Conservation (phyloP, 2,888 invertebrate species). For the Amblyjoppa proteus region DNA sequence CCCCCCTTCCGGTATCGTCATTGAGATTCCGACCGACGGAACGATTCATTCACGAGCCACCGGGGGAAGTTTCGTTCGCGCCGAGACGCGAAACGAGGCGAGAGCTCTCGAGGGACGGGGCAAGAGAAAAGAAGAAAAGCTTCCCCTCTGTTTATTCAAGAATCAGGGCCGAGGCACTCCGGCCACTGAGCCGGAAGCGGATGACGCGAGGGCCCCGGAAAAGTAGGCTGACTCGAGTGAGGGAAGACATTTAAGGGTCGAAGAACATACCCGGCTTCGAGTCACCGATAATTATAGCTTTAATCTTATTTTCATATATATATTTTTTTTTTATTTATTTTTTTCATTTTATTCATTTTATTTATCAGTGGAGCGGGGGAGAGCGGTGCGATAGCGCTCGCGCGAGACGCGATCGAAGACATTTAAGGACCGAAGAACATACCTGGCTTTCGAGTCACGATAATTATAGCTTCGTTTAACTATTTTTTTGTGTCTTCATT, state of each 20-base stretch:
- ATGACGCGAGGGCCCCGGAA: slow-evolving; percentile 43
- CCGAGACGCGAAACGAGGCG: slow-evolving; percentile 40
- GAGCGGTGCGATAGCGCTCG: no score
- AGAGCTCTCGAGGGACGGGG: slow-evolving; percentile 15
- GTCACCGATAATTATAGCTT: slow-evolving; percentile 10
- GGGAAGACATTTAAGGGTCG: slow-evolving; percentile 30
- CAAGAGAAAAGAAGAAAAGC: slow-evolving; percentile 27
- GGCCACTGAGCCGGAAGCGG: slow-evolving; percentile 68
- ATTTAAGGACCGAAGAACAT: no score
- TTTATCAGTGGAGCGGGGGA: not conserved
- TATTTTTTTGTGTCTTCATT: no score
- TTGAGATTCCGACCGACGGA: not conserved
- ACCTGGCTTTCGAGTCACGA: no score
- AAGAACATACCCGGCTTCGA: not conserved
- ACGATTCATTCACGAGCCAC: slow-evolving; percentile 21
- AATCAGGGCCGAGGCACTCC: slow-evolving; percentile 64
- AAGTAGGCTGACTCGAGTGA: slow-evolving; percentile 58
- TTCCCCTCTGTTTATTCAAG: slow-evolving; percentile 55
- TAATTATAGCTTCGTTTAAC: not conserved
- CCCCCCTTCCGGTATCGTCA: not conserved
- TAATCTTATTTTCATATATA: not conserved
- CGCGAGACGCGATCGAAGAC: not conserved
- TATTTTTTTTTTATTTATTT: not conserved
- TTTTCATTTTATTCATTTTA: no score
- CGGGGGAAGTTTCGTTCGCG: not conserved